Evolutionary conservation across 2,888 invertebrate species (phyloP), one percentile per base, ranked within the genome.

Genomic region (Congeria kusceri): DNA sequence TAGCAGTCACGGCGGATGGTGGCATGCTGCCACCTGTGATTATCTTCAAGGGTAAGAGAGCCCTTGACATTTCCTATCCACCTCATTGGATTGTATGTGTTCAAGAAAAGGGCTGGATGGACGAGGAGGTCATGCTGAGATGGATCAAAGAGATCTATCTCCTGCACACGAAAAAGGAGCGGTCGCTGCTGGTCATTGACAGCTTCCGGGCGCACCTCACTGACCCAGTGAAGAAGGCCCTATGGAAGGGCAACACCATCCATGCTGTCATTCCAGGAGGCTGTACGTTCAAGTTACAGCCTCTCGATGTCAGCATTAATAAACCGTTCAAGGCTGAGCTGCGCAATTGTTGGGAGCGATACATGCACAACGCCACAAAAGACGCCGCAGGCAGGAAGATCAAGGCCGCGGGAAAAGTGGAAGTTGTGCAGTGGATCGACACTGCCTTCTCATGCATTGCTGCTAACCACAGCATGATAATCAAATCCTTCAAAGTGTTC

Each of bases 311-410:
- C 7, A 39, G 58, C 47, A 61, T 81, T 13, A 77, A 77, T 57
- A 77, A 77, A 46, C 76, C 68, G 1, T 72, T 80, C 46, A 76
- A 72, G 29, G 57, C n/a, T n/a, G n/a, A n/a, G n/a, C n/a, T n/a
- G n/a, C n/a, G n/a, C n/a, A n/a, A n/a, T n/a, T n/a, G n/a, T n/a
- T n/a, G n/a, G n/a, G n/a, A n/a, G n/a, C n/a, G n/a, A n/a, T n/a
- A n/a, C n/a, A n/a, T n/a, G n/a, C n/a, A n/a, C n/a, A n/a, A n/a
- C n/a, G n/a, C n/a, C n/a, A n/a, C n/a, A n/a, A n/a, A n/a, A n/a
- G n/a, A n/a, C n/a, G n/a, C n/a, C n/a, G n/a, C n/a, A n/a, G n/a
- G n/a, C n/a, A n/a, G n/a, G n/a, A n/a, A n/a, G n/a, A n/a, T n/a
- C n/a, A n/a, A n/a, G n/a, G n/a, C n/a, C n/a, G n/a, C n/a, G n/a